Evolutionary conservation across 2,113 vertebrate species (phyloP).

Genomic region (Plecturocebus donacophilus): DNA sequence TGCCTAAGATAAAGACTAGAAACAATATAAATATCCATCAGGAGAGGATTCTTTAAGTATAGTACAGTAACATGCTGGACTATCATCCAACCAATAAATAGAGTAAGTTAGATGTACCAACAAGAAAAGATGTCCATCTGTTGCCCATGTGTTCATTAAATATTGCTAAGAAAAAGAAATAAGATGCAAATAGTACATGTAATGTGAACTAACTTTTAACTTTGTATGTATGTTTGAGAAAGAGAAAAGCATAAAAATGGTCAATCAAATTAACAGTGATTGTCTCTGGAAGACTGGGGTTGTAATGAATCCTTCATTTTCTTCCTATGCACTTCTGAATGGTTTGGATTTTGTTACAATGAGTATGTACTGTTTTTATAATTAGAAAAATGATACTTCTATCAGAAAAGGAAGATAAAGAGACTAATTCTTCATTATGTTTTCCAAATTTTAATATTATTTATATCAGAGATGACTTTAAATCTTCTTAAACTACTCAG

Average conservation of each 20-base stretch:
- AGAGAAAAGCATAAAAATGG: not conserved
- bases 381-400: slow-evolving; percentile 10
- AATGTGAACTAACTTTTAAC: not conserved
- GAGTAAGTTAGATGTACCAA: not conserved
- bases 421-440: not conserved
- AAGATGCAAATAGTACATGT: not conserved
- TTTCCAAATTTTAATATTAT: not conserved
- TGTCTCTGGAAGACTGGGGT: not conserved
- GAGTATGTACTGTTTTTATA: not conserved
- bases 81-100: not conserved
- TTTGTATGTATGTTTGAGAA: not conserved
- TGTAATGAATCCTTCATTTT: not conserved
- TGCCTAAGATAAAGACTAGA: not conserved
- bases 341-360: not conserved
- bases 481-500: not conserved
- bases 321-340: not conserved
- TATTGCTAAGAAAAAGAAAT: not conserved
- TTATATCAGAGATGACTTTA: not conserved
- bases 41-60: not conserved
- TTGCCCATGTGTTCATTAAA: not conserved
- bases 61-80: not conserved
- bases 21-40: not conserved
- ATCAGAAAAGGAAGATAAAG: not conserved
- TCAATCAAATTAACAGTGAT: not conserved
- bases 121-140: not conserved